Percentiles rank a stretch among this genome's conserved stretches.
phyloP scores from a whole-genome alignment of 30 jellyfish, hydroid and myxozoan genomes.

The Aurelia aurita region DNA sequence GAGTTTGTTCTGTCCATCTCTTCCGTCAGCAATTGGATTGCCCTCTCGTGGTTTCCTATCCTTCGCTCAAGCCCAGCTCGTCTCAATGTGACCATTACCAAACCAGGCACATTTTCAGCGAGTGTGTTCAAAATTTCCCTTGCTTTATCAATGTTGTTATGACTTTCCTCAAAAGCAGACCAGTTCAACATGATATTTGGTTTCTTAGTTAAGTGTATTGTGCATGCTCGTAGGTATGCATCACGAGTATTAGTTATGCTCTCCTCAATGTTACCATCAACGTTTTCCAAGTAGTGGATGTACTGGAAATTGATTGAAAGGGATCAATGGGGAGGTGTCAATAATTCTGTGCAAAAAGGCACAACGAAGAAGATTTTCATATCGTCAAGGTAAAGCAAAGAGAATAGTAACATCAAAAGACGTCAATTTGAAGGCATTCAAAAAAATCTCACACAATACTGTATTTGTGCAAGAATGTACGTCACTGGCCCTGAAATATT shows the following conservation, averaged over 20 bases:
- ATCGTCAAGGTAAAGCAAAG: too few species aligned
- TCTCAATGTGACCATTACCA: slow-evolving; percentile 83
- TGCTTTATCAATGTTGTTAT: slow-evolving; percentile 58
- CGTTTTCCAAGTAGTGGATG: slow-evolving; percentile 65
- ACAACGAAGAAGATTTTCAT: too few species aligned
- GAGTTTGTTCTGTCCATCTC: slow-evolving; percentile 73
- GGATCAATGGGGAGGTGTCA: too few species aligned
- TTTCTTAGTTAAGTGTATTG: slow-evolving; percentile 78
- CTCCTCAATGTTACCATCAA: slow-evolving; percentile 8
- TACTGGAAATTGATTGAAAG: slow-evolving; percentile 50
- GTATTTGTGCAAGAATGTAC: too few species aligned
- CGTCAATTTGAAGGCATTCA: too few species aligned
- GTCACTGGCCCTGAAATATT: too few species aligned
- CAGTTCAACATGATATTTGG: slow-evolving; percentile 78
- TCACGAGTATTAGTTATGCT: slow-evolving; percentile 35
- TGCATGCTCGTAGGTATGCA: slow-evolving; percentile 89
- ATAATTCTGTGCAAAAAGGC: too few species aligned
- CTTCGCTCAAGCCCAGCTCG: slow-evolving; percentile 90
- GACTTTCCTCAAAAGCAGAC: slow-evolving; percentile 95
- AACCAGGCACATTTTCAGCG: slow-evolving; percentile 85
- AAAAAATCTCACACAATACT: too few species aligned
- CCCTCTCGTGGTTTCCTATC: slow-evolving; percentile 57
- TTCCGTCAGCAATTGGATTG: slow-evolving; percentile 60
- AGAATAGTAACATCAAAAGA: too few species aligned
- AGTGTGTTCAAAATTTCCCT: slow-evolving; percentile 64